These are phyloP conservation scores for Australoheros facetus DNA, from an alignment of 2,797 vertebrate genomes.

Conservation along the genomic window DNA sequence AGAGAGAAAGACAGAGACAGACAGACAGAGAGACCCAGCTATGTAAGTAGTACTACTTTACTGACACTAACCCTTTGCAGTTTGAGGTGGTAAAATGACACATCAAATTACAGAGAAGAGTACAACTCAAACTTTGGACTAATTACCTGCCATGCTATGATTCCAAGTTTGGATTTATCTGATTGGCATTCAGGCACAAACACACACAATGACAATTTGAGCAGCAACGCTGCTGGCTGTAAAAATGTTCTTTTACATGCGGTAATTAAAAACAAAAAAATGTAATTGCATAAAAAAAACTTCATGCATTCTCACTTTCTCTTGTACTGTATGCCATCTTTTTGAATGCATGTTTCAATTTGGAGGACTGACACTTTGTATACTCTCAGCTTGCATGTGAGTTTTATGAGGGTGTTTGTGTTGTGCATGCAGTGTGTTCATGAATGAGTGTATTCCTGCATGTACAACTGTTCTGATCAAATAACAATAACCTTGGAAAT, in stretches of 20 bases:
- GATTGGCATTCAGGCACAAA: slow-evolving; percentile 18
- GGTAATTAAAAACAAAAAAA: not conserved
- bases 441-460: slow-evolving; percentile 27
- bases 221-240: not conserved
- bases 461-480: slow-evolving; percentile 28
- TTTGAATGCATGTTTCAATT: not conserved
- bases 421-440: not conserved
- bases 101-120: slow-evolving; percentile 80
- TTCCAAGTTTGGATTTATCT: slow-evolving; percentile 31
- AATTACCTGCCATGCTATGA: slow-evolving; percentile 33
- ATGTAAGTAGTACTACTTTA: not conserved
- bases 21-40: not conserved
- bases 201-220: not conserved
- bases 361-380: not conserved
- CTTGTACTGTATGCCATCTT: not conserved
- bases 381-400: not conserved
- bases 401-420: not conserved
- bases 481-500: slow-evolving; percentile 46
- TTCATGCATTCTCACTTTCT: not conserved
- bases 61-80: slow-evolving; percentile 22
- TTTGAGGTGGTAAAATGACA: slow-evolving; percentile 76
- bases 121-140: slow-evolving; percentile 74
- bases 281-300: not conserved
- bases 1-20: not conserved
- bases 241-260: not conserved